phyloP scores from a whole-genome alignment of 2,888 invertebrate species.

The Bursaphelenchus okinawaensis region DNA sequence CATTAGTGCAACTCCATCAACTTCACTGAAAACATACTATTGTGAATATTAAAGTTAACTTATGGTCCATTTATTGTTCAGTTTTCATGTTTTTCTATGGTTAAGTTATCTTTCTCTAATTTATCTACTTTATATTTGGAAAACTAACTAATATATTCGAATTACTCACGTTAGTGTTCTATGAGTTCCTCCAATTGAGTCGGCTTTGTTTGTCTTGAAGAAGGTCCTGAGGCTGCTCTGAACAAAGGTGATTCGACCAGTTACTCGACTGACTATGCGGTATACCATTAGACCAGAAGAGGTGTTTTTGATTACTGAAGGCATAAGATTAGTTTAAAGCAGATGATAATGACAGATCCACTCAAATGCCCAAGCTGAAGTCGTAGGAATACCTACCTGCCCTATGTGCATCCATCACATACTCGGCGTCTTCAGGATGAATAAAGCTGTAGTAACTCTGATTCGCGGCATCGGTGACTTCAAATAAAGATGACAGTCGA shows the following conservation, averaged over 20 bases:
- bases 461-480: slow-evolving; percentile 35
- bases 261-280: slow-evolving; percentile 84
- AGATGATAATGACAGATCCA: no score
- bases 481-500: slow-evolving; percentile 47
- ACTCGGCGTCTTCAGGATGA: slow-evolving; percentile 93
- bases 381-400: slow-evolving; percentile 72
- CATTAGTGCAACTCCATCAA: slow-evolving; percentile 91
- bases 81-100: not conserved
- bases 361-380: not conserved
- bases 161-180: slow-evolving; percentile 85
- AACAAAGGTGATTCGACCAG: slow-evolving; percentile 88
- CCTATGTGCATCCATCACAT: slow-evolving; percentile 96
- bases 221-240: slow-evolving; percentile 93
- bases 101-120: not conserved
- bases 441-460: slow-evolving; percentile 75
- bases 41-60: not conserved
- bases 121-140: not conserved
- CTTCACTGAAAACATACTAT: slow-evolving; percentile 86
- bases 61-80: no score
- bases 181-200: slow-evolving; percentile 97
- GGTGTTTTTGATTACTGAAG: slow-evolving; percentile 91
- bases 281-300: slow-evolving; percentile 99
- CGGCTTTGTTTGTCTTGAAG: slow-evolving; percentile 98
- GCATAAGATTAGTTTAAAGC: not conserved
- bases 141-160: no score